phyloP scores from a whole-genome alignment of 2,888 invertebrate genomes.

The Dryococelus australis region DNA sequence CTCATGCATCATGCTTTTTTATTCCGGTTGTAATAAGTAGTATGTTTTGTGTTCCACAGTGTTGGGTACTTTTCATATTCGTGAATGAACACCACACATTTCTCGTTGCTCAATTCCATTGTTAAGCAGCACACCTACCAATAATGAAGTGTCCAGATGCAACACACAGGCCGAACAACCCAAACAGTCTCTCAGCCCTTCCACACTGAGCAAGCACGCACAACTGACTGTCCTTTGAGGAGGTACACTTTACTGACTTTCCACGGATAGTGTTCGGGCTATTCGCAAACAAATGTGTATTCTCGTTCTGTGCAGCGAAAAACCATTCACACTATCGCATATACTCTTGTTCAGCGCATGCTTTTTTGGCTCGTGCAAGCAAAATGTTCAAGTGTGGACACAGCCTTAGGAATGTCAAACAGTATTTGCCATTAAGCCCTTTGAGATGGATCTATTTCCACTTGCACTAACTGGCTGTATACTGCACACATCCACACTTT shows the following conservation, averaged over 20 bases:
- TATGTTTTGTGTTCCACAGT: neutral
- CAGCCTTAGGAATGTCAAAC: neutral
- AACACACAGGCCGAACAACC: neutral
- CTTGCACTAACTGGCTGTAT: too few relatives aligned
- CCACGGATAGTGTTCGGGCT: neutral
- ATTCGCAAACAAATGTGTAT: neutral
- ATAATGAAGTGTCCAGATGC: neutral
- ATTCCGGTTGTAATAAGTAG: neutral
- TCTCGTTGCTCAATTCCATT: neutral
- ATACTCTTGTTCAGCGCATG: neutral
- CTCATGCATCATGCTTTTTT: neutral
- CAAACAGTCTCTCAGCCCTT: neutral
- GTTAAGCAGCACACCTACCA: neutral
- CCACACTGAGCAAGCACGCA: conserved; percentile 4
- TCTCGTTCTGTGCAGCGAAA: neutral
- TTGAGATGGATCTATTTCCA: too few relatives aligned
- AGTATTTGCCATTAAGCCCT: too few relatives aligned
- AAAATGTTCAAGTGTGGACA: neutral
- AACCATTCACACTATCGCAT: neutral
- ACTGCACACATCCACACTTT: too few relatives aligned
- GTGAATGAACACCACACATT: neutral
- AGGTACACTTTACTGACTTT: neutral
- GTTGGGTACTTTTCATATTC: conserved; percentile 3
- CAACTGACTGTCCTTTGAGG: neutral
- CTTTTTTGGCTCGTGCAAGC: neutral